Conservation (phyloP, 2,113 vertebrate species). For the Orientallactaga bullata region DNA sequence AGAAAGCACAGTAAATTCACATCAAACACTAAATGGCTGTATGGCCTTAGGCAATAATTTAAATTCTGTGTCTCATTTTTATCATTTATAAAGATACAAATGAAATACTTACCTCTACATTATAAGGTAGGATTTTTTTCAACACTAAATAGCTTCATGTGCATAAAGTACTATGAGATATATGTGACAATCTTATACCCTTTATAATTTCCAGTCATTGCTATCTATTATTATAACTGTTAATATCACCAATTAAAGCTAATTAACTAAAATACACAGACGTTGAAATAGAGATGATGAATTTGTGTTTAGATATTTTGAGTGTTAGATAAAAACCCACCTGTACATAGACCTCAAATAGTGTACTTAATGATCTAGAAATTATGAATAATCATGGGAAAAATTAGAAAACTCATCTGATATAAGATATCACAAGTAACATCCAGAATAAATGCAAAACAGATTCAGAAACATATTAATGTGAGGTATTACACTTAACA, state of each 20-base stretch:
- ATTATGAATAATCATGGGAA: not conserved
- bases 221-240: not conserved
- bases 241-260: not conserved
- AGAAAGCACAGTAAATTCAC: not conserved
- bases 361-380: not conserved
- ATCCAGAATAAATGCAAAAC: not conserved
- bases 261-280: not conserved
- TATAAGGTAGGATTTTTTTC: not conserved
- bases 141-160: not conserved
- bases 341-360: not conserved
- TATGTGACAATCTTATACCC: not conserved
- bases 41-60: not conserved
- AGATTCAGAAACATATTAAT: not conserved
- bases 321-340: not conserved
- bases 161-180: not conserved
- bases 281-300: not conserved
- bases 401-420: constrained; percentile 35
- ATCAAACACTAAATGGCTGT: constrained; percentile 21
- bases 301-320: not conserved
- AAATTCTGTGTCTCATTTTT: not conserved
- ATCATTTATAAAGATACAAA: not conserved
- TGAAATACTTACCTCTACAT: not conserved
- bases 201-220: not conserved
- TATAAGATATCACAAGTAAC: not conserved
- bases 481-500: not conserved